Percentiles rank a stretch among this genome's conserved stretches.
Evolutionary conservation across 2,113 vertebrate species (phyloP).

Genomic region (Brachypodius melanocephalos): DNA sequence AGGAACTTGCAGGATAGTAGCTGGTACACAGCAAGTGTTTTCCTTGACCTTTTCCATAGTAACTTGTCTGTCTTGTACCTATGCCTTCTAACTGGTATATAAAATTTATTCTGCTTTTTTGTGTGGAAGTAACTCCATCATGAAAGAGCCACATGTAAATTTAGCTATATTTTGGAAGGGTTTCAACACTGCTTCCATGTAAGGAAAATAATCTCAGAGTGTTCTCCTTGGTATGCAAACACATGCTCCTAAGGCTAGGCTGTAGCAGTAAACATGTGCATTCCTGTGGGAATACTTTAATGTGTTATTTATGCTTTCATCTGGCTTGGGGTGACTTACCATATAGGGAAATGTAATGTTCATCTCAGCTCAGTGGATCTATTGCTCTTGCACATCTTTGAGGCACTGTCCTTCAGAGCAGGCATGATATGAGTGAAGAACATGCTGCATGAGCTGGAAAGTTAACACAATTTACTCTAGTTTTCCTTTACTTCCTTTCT

Average conservation of each 20-base stretch:
- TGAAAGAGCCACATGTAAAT: not conserved
- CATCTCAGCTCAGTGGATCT: not conserved
- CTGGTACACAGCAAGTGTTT: not conserved
- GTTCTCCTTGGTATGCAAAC: not conserved
- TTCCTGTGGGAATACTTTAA: not conserved
- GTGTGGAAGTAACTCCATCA: not conserved
- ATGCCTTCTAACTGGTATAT: not conserved
- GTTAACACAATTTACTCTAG: not conserved
- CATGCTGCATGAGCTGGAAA: not conserved
- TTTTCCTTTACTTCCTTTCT: not conserved
- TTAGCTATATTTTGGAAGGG: not conserved
- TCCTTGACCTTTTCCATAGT: not conserved
- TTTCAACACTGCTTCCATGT: not conserved
- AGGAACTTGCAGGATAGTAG: not conserved
- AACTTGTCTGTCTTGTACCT: not conserved
- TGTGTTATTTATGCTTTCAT: not conserved
- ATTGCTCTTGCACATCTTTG: not conserved
- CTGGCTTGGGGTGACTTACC: not conserved
- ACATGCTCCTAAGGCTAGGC: not conserved
- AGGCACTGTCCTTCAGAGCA: not conserved
- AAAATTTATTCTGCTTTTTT: not conserved
- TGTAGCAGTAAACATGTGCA: not conserved
- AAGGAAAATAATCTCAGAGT: not conserved
- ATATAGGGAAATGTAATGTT: not conserved
- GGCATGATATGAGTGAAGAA: not conserved